These are phyloP conservation scores for Caenorhabditis brenneri DNA, from an alignment of 1,140 invertebrate species.

Conservation along the genomic window DNA sequence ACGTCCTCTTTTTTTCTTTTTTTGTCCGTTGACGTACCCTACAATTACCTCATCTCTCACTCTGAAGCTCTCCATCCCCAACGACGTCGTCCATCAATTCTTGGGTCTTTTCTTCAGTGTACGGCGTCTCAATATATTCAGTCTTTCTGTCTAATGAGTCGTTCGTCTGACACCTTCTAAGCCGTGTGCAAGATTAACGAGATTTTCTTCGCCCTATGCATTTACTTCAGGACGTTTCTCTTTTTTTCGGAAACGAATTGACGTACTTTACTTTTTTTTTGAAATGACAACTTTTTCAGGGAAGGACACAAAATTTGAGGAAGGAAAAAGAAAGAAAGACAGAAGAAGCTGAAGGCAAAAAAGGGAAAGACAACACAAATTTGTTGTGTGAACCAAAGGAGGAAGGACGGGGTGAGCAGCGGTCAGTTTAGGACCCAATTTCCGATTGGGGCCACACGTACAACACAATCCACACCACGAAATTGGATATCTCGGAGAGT, in stretches of 20 bases:
- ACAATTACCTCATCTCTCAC: neutral
- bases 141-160: neutral
- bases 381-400: neutral
- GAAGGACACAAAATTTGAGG: neutral
- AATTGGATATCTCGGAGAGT: conserved; percentile 38
- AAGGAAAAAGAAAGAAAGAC: neutral
- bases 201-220: neutral
- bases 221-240: neutral
- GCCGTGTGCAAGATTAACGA: conserved; percentile 33
- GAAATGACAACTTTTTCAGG: neutral
- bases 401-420: neutral
- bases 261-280: conserved; percentile 39
- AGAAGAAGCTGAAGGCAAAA: neutral
- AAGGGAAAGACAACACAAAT: conserved; percentile 12
- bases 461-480: no score
- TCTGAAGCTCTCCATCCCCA: no score
- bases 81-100: conserved; percentile 26
- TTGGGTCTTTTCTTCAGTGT: neutral
- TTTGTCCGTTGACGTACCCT: neutral
- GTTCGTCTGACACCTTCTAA: conserved; percentile 39
- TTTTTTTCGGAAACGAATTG: neutral
- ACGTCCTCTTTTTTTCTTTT: neutral
- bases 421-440: conserved; percentile 36
- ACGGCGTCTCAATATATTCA: neutral
- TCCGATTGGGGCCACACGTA: conserved; percentile 34